Evolutionary conservation across 2,888 invertebrate genomes (phyloP).

Genomic region (Netelia inedita): DNA sequence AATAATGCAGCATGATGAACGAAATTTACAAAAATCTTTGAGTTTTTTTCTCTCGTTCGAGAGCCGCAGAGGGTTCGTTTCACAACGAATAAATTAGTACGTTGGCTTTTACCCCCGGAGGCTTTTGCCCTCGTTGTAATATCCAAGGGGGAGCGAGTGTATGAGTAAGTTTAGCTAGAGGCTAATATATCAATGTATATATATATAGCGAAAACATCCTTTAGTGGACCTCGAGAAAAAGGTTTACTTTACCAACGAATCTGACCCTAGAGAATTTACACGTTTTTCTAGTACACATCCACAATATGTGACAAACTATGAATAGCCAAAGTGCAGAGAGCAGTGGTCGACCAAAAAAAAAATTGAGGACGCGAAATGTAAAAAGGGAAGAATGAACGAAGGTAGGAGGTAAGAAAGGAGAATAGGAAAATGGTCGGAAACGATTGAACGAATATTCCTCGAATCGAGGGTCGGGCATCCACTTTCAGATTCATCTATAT

Average conservation of each 20-base stretch:
- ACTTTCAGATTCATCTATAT: conserved; percentile 45
- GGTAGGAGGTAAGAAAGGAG: conserved; percentile 17
- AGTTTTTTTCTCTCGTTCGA: background rate
- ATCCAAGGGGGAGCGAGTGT: conserved; percentile 3
- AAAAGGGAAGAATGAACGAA: conserved; percentile 29
- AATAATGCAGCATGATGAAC: background rate
- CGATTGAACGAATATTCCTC: conserved; percentile 58
- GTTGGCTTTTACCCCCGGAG: background rate
- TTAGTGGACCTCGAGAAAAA: conserved; percentile 16
- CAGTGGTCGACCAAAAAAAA: background rate
- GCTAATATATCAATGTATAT: background rate
- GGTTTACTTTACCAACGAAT: conserved; percentile 30
- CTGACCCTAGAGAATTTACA: conserved; percentile 46
- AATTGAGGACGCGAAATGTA: background rate
- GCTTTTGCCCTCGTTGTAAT: background rate
- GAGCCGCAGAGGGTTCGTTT: background rate
- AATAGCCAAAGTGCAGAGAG: conserved; percentile 15
- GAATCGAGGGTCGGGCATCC: conserved; percentile 43
- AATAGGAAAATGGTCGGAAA: conserved; percentile 48
- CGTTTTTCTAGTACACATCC: background rate
- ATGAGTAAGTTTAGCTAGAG: background rate
- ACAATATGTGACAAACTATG: background rate
- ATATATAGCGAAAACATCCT: conserved; percentile 13
- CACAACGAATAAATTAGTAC: conserved; percentile 42
- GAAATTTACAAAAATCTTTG: conserved; percentile 5